phyloP scores from a whole-genome alignment of 2,113 vertebrate species.

The Platycercus adscitus region DNA sequence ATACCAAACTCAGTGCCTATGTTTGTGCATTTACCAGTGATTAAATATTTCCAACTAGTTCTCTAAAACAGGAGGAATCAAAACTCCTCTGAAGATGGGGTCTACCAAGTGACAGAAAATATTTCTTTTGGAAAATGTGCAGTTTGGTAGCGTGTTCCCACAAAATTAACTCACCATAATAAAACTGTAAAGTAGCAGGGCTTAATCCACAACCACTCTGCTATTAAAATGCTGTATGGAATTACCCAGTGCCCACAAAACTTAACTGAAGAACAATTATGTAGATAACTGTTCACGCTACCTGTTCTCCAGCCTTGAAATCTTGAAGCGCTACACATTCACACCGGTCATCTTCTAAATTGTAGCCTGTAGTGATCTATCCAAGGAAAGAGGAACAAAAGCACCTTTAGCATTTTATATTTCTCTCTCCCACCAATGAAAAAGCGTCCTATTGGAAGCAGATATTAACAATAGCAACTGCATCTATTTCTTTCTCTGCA shows the following conservation, averaged over 20 bases:
- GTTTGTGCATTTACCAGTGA: not conserved
- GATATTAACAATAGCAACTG: not conserved
- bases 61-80: not conserved
- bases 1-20: not conserved
- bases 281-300: slow-evolving; percentile 30
- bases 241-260: not conserved
- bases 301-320: slow-evolving; percentile 93
- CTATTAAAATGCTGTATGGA: not conserved
- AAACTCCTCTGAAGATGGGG: not conserved
- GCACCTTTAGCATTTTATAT: not conserved
- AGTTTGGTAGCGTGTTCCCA: not conserved
- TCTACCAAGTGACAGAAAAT: not conserved
- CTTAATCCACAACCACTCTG: not conserved
- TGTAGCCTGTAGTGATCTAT: slow-evolving; percentile 98
- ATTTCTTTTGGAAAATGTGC: not conserved
- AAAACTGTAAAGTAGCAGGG: not conserved
- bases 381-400: not conserved
- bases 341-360: slow-evolving; percentile 97
- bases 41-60: not conserved
- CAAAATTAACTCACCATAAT: not conserved
- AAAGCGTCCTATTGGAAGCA: not conserved
- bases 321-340: slow-evolving; percentile 95
- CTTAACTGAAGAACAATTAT: not conserved
- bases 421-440: not conserved
- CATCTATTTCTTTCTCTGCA: not conserved